Evolutionary conservation across 92 coral and sea anemone species (phyloP).

Genomic region (Parazoanthus atlanticus): DNA sequence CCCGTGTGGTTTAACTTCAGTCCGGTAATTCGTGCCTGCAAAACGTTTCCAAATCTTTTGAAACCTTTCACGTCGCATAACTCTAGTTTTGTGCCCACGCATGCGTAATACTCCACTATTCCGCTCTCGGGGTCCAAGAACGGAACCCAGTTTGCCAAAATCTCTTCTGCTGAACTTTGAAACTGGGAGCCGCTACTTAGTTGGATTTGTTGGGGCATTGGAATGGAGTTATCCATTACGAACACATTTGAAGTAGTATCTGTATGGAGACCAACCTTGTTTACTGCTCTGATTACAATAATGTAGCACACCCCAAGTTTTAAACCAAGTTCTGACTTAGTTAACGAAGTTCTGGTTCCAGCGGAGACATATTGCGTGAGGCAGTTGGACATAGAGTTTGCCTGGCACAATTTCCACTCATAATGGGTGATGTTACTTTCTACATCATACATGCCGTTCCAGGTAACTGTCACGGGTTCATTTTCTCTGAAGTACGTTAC

Average conservation of each 20-base stretch:
- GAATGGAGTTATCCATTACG: constrained; percentile 56
- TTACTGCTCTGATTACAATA: constrained; percentile 68
- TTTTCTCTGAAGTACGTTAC: constrained; percentile 57
- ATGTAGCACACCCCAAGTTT: constrained; percentile 66
- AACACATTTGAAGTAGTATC: constrained; percentile 51
- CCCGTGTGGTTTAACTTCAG: constrained; percentile 62
- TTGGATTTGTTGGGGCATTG: constrained; percentile 69
- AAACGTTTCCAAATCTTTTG: constrained; percentile 45
- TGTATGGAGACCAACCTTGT: constrained; percentile 62
- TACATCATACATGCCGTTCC: constrained; percentile 67
- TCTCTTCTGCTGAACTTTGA: constrained; percentile 65
- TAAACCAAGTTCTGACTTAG: constrained; percentile 54
- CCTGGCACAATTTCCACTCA: constrained; percentile 79
- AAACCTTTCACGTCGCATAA: constrained; percentile 67
- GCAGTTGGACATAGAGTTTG: constrained; percentile 45
- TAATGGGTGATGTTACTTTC: constrained; percentile 73
- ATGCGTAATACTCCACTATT: constrained; percentile 64
- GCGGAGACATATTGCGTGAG: constrained; percentile 57
- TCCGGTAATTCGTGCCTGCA: constrained; percentile 56
- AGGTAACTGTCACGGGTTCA: constrained; percentile 58
- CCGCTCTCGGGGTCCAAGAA: constrained; percentile 70
- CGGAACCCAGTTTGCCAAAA: constrained; percentile 78
- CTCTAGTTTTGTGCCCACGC: constrained; percentile 69
- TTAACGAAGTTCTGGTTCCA: constrained; percentile 54
- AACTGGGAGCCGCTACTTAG: constrained; percentile 56